These are phyloP conservation scores for Venustoraphidia nigricollis DNA, from an alignment of 2,888 invertebrate genomes.

Conservation along the genomic window DNA sequence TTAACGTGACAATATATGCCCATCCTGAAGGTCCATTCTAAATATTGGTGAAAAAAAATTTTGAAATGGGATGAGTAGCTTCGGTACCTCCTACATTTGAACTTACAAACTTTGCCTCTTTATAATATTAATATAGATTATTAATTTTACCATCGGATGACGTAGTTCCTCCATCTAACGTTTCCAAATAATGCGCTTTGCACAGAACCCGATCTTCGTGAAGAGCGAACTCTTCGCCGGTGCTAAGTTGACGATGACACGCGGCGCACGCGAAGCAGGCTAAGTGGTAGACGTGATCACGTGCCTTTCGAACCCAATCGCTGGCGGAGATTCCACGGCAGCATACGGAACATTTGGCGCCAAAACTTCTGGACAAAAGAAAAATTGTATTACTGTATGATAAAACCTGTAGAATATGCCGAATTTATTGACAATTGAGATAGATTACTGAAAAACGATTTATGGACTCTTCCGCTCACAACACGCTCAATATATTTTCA, in stretches of 20 bases:
- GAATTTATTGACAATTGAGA: background rate
- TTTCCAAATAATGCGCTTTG: constrained; percentile 92
- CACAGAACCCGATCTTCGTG: constrained; percentile 90
- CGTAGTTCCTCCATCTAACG: constrained; percentile 79
- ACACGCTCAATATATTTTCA: no score
- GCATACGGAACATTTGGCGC: constrained; percentile 93
- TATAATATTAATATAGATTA: no score
- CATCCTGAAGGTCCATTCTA: no score
- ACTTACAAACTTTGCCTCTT: no score
- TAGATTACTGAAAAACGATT: constrained; percentile 8
- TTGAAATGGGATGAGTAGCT: no score
- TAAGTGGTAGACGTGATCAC: constrained; percentile 90
- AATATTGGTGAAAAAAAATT: no score
- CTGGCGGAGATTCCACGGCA: constrained; percentile 82
- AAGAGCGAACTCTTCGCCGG: constrained; percentile 94
- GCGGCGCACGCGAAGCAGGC: constrained; percentile 98
- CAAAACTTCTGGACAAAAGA: constrained; percentile 66
- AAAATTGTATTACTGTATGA: constrained; percentile 2
- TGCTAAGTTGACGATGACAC: constrained; percentile 81
- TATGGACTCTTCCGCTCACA: no score
- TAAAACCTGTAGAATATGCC: constrained; percentile 4
- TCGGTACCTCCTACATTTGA: no score
- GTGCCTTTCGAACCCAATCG: constrained; percentile 95
- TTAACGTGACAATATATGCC: no score
- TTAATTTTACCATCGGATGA: constrained; percentile 62